Base-by-base conservation (phyloP, 1,140 invertebrate genomes). In the Tetramorium parvispinum region DNA sequence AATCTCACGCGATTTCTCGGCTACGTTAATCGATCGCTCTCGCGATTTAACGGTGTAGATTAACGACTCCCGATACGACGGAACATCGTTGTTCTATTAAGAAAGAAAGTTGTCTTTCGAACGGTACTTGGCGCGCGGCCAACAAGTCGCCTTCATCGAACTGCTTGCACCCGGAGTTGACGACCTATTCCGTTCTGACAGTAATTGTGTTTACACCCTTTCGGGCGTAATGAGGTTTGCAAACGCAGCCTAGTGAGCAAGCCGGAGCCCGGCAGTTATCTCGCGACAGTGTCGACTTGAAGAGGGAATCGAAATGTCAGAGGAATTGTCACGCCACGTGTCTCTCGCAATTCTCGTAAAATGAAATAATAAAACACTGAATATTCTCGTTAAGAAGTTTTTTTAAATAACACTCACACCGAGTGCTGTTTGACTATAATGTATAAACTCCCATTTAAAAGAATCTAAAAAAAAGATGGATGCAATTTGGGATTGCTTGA, bases 181-280 rank as follows among this genome's bases (percentile, higher is more conserved):
- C 63, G 49, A 81, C 49, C 77, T 40, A 2, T 24, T 55, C 77
- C 21, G 21, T 70, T 68, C 61, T 32, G 21, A 37, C 63, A 32
- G 21, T 46, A 21, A 70, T 70, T 37, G 77, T 68, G 77, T 68
- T 53, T 32, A 32, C 32, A 46, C 21, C 63, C 61, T 81, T 81
- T 81, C 77, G 49, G 16, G n/a, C 21, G 46, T 81, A 81, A 81
- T 81, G 63, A 81, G 46, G 63, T 68, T 81, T 81, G 77, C 77
- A 81, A 70, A 70, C 77, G 65, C 32, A 49, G 59, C 27, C 63
- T 70, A n/a, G 59, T 43, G 37, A 75, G 32, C 61, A 27, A 66
- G 4, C 18, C 21, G 10, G 57, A 32, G 46, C 43, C 13, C 13
- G 16, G 21, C 37, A n/a, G 63, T 18, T 53, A 81, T 68, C 32